Evolutionary conservation across 2,113 vertebrate genomes (phyloP).

Genomic region (Petroica traversi): DNA sequence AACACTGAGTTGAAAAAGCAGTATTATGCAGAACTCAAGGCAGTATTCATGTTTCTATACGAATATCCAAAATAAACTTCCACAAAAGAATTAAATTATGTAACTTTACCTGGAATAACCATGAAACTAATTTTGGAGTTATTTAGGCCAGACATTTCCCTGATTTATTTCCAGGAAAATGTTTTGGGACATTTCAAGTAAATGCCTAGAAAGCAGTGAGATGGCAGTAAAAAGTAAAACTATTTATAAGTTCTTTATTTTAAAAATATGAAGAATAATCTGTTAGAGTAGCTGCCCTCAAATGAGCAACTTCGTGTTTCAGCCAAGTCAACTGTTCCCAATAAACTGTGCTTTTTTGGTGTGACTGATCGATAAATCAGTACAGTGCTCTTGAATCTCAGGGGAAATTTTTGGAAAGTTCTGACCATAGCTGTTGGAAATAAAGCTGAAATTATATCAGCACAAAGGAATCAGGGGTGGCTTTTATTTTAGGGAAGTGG

Average conservation of each 20-base stretch:
- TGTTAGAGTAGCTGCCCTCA: not conserved
- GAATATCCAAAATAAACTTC: not conserved
- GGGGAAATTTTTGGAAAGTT: not conserved
- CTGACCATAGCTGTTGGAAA: not conserved
- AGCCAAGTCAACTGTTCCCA: not conserved
- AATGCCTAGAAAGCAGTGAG: not conserved
- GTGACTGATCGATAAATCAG: not conserved
- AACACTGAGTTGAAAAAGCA: not conserved
- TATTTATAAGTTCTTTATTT: not conserved
- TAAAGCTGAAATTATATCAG: not conserved
- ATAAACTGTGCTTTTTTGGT: not conserved
- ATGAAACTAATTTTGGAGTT: not conserved
- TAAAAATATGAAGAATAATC: not conserved
- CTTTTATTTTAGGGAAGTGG: not conserved
- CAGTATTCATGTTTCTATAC: not conserved
- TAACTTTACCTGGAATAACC: not conserved
- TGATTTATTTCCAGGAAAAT: not conserved
- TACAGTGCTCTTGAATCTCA: not conserved
- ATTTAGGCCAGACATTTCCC: not conserved
- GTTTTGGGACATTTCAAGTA: not conserved
- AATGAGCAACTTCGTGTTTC: not conserved
- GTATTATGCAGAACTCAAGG: not conserved
- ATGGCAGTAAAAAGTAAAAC: not conserved
- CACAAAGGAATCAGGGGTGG: rapidly evolving
- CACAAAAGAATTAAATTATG: not conserved